Conservation (phyloP, 2,888 invertebrate species). For the Cremastobaeus sp. region DNA sequence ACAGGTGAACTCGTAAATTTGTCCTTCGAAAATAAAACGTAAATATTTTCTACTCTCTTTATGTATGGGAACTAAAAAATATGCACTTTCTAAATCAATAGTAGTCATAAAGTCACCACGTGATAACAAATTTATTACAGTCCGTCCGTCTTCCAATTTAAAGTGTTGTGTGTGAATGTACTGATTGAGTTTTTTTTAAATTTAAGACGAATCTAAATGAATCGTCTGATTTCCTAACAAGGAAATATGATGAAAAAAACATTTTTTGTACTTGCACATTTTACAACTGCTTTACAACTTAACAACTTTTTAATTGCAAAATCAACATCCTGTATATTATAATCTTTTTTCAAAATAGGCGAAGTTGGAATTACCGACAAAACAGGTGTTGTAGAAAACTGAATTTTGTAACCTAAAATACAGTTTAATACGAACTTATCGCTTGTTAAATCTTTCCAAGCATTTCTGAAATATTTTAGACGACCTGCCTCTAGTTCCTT, state of each 20-base stretch:
- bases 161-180: slow-evolving; percentile 50
- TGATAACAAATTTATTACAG: slow-evolving; percentile 24
- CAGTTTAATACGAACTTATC: slow-evolving; percentile 27
- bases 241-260: slow-evolving; percentile 52
- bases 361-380: background rate
- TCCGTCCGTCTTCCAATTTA: slow-evolving; percentile 56
- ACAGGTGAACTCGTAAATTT: slow-evolving; percentile 60
- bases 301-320: slow-evolving; percentile 4
- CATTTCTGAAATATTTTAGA: slow-evolving; percentile 16
- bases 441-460: slow-evolving; percentile 16
- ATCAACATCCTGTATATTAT: slow-evolving; percentile 18
- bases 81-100: slow-evolving; percentile 9
- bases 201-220: slow-evolving; percentile 50
- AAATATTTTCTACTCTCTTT: slow-evolving; percentile 4
- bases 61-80: too few relatives aligned
- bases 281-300: slow-evolving; percentile 12
- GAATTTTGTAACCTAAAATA: slow-evolving; percentile 28
- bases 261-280: slow-evolving; percentile 5
- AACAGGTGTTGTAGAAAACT: slow-evolving; percentile 11
- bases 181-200: slow-evolving; percentile 47
- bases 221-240: slow-evolving; percentile 42
- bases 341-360: slow-evolving; percentile 13
- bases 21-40: slow-evolving; percentile 7
- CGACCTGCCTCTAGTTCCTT: slow-evolving; percentile 34
- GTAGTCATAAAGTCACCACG: slow-evolving; percentile 7